Conservation (phyloP, 2,113 vertebrate species). For the Macaca mulatta region DNA sequence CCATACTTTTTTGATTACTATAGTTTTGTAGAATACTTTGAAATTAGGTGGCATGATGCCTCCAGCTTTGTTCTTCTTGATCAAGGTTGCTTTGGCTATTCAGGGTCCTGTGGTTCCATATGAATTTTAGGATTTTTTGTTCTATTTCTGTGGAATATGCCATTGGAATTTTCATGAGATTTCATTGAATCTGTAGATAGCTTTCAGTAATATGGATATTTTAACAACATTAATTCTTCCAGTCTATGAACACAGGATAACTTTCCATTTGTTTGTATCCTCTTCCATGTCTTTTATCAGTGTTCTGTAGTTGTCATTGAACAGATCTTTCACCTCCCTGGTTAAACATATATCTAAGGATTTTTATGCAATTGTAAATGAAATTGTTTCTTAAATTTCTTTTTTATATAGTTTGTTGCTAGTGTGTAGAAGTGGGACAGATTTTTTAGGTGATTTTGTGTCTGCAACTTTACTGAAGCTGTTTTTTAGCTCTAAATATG, state of each 20-base stretch:
- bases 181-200: background rate
- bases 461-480: background rate
- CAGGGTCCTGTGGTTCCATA: background rate
- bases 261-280: background rate
- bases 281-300: background rate
- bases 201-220: background rate
- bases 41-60: background rate
- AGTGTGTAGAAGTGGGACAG: background rate
- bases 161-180: background rate
- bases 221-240: background rate
- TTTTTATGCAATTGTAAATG: background rate
- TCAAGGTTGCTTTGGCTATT: background rate
- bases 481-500: background rate
- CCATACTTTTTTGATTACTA: background rate
- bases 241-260: background rate
- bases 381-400: background rate
- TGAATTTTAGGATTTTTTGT: background rate
- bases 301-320: background rate
- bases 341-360: background rate
- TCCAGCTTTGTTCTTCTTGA: background rate
- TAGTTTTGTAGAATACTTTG: background rate
- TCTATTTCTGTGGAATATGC: background rate
- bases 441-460: background rate
- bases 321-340: background rate
- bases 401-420: background rate